A percentile compares a stretch with the other conserved stretches of the same genome.
Evolutionary conservation across 2,797 vertebrate genomes (phyloP).

Genomic region (Myotis planiceps): DNA sequence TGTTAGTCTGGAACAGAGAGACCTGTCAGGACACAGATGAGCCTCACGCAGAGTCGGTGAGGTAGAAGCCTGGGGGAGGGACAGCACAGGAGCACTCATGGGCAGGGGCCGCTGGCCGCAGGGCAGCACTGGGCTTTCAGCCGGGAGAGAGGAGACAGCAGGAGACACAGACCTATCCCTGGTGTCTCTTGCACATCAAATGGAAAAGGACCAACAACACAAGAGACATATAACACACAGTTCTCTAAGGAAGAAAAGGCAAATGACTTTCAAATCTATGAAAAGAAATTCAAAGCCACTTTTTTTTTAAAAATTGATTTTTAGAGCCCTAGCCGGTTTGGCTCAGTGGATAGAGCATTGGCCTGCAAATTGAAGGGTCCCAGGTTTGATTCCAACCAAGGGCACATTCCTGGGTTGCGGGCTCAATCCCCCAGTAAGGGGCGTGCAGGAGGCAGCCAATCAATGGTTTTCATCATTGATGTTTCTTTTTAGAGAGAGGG

Average conservation of each 20-base stretch:
- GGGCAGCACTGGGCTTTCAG: background rate
- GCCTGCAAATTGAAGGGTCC: background rate
- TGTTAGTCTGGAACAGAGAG: background rate
- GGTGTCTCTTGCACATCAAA: background rate
- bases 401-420: background rate
- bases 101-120: background rate
- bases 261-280: background rate
- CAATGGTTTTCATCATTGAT: background rate
- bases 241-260: background rate
- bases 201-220: background rate
- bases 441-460: background rate
- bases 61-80: background rate
- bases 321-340: background rate
- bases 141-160: background rate
- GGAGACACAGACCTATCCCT: background rate
- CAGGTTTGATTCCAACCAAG: background rate
- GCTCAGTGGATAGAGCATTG: background rate
- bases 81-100: too few relatives aligned
- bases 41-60: background rate
- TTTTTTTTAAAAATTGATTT: background rate
- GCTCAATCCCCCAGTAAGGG: background rate
- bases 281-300: background rate
- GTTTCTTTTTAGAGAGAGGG: too few relatives aligned
- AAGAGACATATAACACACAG: background rate
- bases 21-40: fast-evolving